These are phyloP conservation scores for Andrena marginata DNA, from an alignment of 2,888 invertebrate genomes.

Conservation along the genomic window DNA sequence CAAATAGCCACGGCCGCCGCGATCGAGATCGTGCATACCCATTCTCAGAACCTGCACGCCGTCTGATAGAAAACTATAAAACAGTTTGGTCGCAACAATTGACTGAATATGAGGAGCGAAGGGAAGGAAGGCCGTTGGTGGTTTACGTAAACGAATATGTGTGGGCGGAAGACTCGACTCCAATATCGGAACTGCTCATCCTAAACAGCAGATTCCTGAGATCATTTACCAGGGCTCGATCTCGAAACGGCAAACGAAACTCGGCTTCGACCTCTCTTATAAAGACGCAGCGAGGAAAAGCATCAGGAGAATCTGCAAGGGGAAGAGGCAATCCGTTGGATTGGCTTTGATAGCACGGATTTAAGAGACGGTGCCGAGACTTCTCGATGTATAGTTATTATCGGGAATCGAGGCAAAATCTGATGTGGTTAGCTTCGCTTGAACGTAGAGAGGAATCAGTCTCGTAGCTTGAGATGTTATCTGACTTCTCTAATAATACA, in stretches of 20 bases:
- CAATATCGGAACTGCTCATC: conserved; percentile 27
- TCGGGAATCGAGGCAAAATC: not conserved
- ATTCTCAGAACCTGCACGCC: not conserved
- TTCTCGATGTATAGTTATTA: not conserved
- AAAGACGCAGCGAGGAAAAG: conserved; percentile 16
- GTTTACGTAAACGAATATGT: conserved; percentile 7
- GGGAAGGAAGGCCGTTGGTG: not conserved
- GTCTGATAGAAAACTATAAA: not conserved
- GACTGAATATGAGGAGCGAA: conserved; percentile 14
- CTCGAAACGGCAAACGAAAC: conserved; percentile 24
- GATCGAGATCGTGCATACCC: not conserved
- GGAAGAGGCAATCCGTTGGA: conserved; percentile 18
- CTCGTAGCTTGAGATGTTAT: too few species aligned
- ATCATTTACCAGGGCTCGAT: conserved; percentile 21
- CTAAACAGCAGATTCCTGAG: conserved; percentile 38
- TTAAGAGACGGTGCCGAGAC: not conserved
- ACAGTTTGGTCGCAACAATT: conserved; percentile 17
- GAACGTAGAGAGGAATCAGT: too few species aligned
- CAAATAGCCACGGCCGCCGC: not conserved
- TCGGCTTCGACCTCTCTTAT: conserved; percentile 6
- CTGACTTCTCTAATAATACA: too few species aligned
- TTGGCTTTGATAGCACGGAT: not conserved
- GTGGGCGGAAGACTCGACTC: conserved; percentile 4
- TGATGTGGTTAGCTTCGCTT: not conserved
- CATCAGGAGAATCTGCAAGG: conserved; percentile 10